Percentiles rank a stretch among this genome's conserved stretches.
Evolutionary conservation across 2,113 vertebrate species (phyloP).

Genomic region (Junco hyemalis): DNA sequence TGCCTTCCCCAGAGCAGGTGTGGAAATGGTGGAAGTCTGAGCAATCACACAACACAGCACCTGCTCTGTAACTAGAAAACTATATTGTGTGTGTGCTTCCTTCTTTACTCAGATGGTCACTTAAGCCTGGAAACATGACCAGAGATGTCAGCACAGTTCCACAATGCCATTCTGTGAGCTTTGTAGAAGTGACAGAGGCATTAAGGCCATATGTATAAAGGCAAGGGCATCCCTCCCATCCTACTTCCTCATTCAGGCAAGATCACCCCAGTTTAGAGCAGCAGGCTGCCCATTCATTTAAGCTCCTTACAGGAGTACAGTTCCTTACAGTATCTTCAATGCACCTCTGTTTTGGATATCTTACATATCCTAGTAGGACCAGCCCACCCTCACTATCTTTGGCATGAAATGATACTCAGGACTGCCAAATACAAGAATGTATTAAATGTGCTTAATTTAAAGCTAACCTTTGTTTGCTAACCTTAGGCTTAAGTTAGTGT

Average conservation of each 20-base stretch:
- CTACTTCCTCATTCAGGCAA: neutral
- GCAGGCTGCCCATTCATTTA: neutral
- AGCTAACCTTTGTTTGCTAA: neutral
- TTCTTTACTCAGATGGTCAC: neutral
- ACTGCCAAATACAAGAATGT: neutral
- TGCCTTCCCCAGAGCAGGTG: neutral
- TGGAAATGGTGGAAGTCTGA: neutral
- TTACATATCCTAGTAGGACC: neutral
- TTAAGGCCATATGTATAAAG: neutral
- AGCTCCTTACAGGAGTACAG: neutral
- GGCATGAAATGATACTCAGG: neutral
- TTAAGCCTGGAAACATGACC: neutral
- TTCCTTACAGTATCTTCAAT: neutral
- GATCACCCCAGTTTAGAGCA: neutral
- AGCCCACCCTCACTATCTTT: neutral
- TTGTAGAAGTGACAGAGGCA: neutral
- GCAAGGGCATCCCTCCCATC: neutral
- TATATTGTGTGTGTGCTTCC: neutral
- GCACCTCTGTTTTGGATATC: neutral
- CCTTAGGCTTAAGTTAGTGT: neutral
- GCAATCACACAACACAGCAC: neutral
- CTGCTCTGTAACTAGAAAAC: neutral
- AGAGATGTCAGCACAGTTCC: neutral
- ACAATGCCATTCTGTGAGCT: neutral
- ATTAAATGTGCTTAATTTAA: neutral